These are phyloP conservation scores for Caenorhabditis virilis DNA, from an alignment of 2,888 invertebrate species.

Conservation along the genomic window DNA sequence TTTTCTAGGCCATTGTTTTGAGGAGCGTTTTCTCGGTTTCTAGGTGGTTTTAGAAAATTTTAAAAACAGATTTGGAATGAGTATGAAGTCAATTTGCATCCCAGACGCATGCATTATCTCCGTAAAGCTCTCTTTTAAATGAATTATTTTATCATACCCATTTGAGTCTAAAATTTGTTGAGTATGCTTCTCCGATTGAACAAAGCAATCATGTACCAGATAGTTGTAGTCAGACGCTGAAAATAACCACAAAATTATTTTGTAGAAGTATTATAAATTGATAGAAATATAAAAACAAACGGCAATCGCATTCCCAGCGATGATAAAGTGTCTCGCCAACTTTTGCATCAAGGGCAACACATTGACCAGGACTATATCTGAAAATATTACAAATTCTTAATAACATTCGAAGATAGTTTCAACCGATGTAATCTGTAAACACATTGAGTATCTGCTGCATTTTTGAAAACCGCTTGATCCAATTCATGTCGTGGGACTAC, in stretches of 20 bases:
- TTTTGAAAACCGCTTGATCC: slow-evolving; percentile 45
- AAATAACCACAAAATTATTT: slow-evolving; percentile 12
- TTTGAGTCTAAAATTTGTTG: slow-evolving; percentile 60
- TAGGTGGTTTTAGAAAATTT: too few species aligned
- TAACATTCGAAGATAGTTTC: too few species aligned
- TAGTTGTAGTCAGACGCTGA: slow-evolving; percentile 63
- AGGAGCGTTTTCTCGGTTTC: too few species aligned
- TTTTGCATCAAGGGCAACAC: slow-evolving; percentile 65
- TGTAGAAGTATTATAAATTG: not conserved
- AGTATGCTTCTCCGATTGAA: slow-evolving; percentile 53
- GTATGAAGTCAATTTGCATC: not conserved
- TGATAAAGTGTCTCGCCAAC: slow-evolving; percentile 67
- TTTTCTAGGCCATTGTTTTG: too few species aligned
- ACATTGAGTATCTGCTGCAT: slow-evolving; percentile 58
- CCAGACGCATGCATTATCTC: not conserved
- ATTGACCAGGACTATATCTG: slow-evolving; percentile 56
- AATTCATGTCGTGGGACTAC: slow-evolving; percentile 52
- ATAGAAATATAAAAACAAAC: slow-evolving; percentile 33
- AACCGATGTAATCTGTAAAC: slow-evolving; percentile 61
- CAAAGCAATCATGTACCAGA: slow-evolving; percentile 65
- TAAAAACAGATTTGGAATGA: too few species aligned
- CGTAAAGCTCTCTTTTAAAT: too few species aligned
- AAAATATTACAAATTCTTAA: slow-evolving; percentile 4
- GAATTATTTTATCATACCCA: slow-evolving; percentile 44
- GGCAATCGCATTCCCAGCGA: slow-evolving; percentile 65